These are phyloP conservation scores for Syritta pipiens DNA, from an alignment of 2,888 invertebrate species.

Conservation along the genomic window DNA sequence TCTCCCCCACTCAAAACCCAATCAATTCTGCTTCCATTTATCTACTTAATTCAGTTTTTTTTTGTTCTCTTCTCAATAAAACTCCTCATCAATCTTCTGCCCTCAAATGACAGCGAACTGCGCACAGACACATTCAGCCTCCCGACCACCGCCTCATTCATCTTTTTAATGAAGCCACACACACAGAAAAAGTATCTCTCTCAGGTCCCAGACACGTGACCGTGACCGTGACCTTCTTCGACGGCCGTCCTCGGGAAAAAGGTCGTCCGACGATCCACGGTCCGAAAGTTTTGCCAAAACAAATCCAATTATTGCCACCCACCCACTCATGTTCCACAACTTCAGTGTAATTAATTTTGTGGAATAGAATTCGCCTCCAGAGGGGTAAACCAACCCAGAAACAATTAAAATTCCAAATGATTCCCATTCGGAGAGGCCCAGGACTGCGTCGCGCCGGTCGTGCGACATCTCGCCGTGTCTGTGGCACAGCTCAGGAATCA, in stretches of 20 bases:
- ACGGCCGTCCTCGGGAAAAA: neutral
- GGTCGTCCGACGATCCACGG: neutral
- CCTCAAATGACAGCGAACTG: constrained; percentile 18
- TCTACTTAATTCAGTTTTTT: constrained; percentile 51
- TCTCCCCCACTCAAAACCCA: constrained; percentile 35
- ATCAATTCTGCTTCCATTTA: constrained; percentile 30
- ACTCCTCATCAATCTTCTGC: constrained; percentile 43
- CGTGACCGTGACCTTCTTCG: constrained; percentile 54
- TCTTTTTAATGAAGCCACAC: constrained; percentile 28
- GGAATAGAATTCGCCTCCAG: constrained; percentile 14
- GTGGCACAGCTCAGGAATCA: constrained; percentile 37
- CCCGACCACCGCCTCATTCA: neutral
- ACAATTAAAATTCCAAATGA: constrained; percentile 62
- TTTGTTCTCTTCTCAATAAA: too few relatives aligned
- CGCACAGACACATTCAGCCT: constrained; percentile 7
- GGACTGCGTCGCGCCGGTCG: too few relatives aligned
- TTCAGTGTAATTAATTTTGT: constrained; percentile 57
- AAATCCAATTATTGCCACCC: constrained; percentile 44
- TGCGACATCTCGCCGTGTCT: constrained; percentile 50
- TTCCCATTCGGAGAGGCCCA: neutral
- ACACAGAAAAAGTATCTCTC: constrained; percentile 1
- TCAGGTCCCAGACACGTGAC: constrained; percentile 59
- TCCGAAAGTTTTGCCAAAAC: too few relatives aligned
- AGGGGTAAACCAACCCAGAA: constrained; percentile 50
- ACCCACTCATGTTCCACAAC: too few relatives aligned